Base-by-base conservation (phyloP, 2,888 invertebrate species). In the Callyntrura sp. region DNA sequence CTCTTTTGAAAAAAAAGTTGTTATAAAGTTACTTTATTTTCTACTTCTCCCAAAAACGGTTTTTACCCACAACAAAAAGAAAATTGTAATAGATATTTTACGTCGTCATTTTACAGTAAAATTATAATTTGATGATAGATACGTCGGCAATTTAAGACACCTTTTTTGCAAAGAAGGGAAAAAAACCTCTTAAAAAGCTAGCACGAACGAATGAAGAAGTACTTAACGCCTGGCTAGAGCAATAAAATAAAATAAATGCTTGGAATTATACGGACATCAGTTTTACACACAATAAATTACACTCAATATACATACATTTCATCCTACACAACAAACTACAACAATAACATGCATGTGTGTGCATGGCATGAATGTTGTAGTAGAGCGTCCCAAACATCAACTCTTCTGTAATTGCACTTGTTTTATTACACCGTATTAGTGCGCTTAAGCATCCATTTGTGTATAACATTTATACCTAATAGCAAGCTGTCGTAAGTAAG, bases 241-340 rank as follows among this genome's bases (percentile, higher is more conserved):
- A 88, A 82, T 88, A 88, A 82, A 88, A 88, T 68, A 88, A 88
- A 83, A 86, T 78, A 79, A 89, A 89, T 89, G 78, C 84, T 79
- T 85, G 79, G 78, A 85, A 89, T 89, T 89, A 85, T 85, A 89
- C 89, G 83, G 89, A 84, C 79, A 89, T 89, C 89, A 89, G 62
- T 89, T 89, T 85, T 85, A 85, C 89, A 85, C 79, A 65, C 84
- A 85, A 85, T 89, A 89, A 89, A 89, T 89, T 85, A 89, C 81
- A 45, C 70, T 88, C 81, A 88, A 88, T 60, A 86, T 81, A 81
- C 78, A 78, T 78, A 51, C 73, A 73, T 82, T 73, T 45, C 25
- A 78, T 20, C 35, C 35, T 35, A 57, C 76, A 23, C 51, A 79
- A 23, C 51, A 79, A 57, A 79, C 35, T 60, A 60, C 70, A 8